These are phyloP conservation scores for Callopanchax toddi DNA, from an alignment of 2,113 vertebrate genomes.

Conservation along the genomic window DNA sequence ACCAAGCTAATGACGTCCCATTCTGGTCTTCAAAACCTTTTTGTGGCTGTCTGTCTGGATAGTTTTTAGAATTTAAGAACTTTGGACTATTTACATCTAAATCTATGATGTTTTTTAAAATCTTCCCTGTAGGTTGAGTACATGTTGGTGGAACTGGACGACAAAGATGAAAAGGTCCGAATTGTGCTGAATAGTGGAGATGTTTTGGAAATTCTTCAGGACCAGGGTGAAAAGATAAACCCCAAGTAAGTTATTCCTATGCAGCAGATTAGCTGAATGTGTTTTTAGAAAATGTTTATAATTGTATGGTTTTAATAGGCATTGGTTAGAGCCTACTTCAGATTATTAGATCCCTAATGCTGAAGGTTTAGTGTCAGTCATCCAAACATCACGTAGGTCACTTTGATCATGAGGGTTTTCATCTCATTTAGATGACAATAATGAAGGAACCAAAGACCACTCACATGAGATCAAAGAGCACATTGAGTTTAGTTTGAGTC, in stretches of 20 bases:
- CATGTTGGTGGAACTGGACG: constrained; percentile 93
- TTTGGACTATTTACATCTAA: not conserved
- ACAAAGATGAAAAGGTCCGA: constrained; percentile 87
- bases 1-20: constrained; percentile 38
- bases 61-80: not conserved
- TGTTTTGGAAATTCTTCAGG: constrained; percentile 90
- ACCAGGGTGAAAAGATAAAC: constrained; percentile 91
- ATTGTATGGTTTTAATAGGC: too few species aligned
- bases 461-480: too few species aligned
- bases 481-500: too few species aligned
- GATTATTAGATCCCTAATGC: too few species aligned
- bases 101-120: constrained; percentile 15
- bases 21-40: constrained; percentile 30
- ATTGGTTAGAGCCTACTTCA: too few species aligned
- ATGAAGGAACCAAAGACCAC: too few species aligned
- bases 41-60: not conserved
- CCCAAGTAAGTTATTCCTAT: constrained; percentile 89
- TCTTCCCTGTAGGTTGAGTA: constrained; percentile 89
- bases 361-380: too few species aligned
- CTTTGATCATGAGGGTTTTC: too few species aligned
- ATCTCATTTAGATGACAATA: too few species aligned
- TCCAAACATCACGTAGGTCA: too few species aligned
- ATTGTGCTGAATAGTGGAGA: constrained; percentile 85
- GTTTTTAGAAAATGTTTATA: too few species aligned
- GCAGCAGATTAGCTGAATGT: not conserved